Conservation (phyloP, 2,888 invertebrate species). For the Petrolisthes manimaculis region DNA sequence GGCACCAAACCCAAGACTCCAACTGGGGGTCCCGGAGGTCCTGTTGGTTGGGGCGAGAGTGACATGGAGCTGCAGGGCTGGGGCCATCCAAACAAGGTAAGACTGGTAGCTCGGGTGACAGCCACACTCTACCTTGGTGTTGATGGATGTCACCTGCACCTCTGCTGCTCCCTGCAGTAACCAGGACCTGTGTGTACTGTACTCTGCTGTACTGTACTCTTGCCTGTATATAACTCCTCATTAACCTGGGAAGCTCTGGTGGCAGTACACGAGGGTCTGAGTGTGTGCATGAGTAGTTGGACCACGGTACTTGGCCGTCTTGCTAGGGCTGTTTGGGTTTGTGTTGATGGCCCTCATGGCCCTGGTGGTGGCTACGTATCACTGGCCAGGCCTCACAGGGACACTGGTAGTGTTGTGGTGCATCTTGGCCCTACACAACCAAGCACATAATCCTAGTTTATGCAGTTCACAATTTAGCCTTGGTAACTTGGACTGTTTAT, state of each 20-base stretch:
- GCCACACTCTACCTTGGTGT: conserved; percentile 21
- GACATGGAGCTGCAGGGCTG: conserved; percentile 61
- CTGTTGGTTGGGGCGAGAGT: conserved; percentile 58
- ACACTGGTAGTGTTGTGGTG: neutral
- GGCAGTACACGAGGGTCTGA: neutral
- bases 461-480: no score
- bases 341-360: neutral
- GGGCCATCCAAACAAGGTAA: conserved; percentile 62
- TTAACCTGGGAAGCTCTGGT: neutral
- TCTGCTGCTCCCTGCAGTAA: conserved; percentile 20
- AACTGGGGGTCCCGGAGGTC: conserved; percentile 64
- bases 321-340: no score
- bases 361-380: neutral
- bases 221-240: conserved; percentile 19
- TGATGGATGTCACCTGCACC: conserved; percentile 24
- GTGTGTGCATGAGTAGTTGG: neutral
- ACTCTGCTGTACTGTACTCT: neutral
- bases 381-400: neutral
- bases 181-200: conserved; percentile 13
- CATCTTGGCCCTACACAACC: neutral
- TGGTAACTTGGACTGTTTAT: no score
- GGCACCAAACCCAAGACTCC: conserved; percentile 71
- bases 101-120: neutral
- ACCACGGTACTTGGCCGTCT: no score
- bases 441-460: no score